Evolutionary conservation across 2,888 invertebrate genomes (phyloP).

Genomic region (Drosophila ustulata): DNA sequence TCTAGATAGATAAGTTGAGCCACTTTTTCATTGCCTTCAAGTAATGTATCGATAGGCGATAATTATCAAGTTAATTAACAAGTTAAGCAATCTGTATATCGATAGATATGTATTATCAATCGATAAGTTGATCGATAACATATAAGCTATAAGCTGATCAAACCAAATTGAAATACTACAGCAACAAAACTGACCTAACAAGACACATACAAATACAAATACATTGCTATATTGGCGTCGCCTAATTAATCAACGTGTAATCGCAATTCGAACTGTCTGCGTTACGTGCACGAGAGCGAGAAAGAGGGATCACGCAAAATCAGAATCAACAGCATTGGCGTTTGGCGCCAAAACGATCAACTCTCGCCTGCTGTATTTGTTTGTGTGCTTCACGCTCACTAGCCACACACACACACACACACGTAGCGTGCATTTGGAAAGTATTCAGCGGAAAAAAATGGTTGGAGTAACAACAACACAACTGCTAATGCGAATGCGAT

Average conservation of each 20-base stretch:
- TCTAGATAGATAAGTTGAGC: no score
- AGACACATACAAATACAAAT: neutral
- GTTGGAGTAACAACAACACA: constrained; percentile 35
- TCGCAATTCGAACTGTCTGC: constrained; percentile 16
- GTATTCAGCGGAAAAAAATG: constrained; percentile 34
- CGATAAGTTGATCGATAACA: no score
- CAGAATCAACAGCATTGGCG: constrained; percentile 20
- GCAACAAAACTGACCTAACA: constrained; percentile 41
- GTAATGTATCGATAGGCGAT: no score
- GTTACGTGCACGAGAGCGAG: constrained; percentile 10
- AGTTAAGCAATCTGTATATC: no score
- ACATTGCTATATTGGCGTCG: constrained; percentile 6
- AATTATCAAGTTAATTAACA: no score
- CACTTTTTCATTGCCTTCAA: no score
- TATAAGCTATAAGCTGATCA: neutral
- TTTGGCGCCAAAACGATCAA: constrained; percentile 58
- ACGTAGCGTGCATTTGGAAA: constrained; percentile 7
- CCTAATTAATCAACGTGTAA: constrained; percentile 13
- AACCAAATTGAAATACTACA: constrained; percentile 2
- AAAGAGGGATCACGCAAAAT: constrained; percentile 20
- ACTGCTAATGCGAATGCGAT: constrained; percentile 16
- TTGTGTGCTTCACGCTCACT: constrained; percentile 30
- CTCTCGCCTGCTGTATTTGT: constrained; percentile 18
- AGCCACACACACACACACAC: constrained; percentile 1
- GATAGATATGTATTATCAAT: no score